Base-by-base conservation (phyloP, 2,797 vertebrate species). In the Columba guinea region DNA sequence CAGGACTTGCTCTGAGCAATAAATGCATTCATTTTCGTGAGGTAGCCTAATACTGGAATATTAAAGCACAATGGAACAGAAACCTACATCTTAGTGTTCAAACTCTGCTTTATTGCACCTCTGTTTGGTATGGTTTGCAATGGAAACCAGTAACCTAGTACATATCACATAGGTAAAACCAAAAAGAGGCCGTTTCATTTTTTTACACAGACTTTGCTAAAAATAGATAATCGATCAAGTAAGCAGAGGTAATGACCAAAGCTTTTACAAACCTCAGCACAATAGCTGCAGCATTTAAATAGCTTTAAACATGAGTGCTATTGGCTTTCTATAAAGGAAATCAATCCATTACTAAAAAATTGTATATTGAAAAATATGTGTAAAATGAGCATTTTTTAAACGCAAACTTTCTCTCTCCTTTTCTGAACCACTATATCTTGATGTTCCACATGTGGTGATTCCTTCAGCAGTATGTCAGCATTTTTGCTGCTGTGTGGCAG, bases 1-100 rank as follows among this genome's bases (percentile, higher is more conserved):
- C 56, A 95, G 88, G 92, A 92, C 86, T 83, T 87, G 60, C 71
- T 85, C 44, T 73, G 28, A 92, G 88, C 56, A 63, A 26, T 58
- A 34, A 78, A 81, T 39, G 30, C 62, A 52, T 93, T 88, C 12
- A 78, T 91, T 96, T 94, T 80, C 65, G 51, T 69, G 83, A 90
- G 62, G 52, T 59, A 65, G 34, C 46, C 69, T 91, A 55, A 74
- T 84, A 91, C 71, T 48, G 51, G 34, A 84, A 55, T 48, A 71
- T 62, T 60, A 58, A 92, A 87, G 68, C 52, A 73, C 5, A 21
- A 59, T 51, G 53, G 70, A 87, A 73, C 67, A 1, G 2, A 95
- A 37, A 67, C 55, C 49, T 79, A 4, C 13, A 60, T 64, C 59
- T 77, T 49, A 55, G 23, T 30, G 37, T 75, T 84, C 75, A 49